phyloP scores from a whole-genome alignment of 1,140 invertebrate species.

The Glossosoma conforme region DNA sequence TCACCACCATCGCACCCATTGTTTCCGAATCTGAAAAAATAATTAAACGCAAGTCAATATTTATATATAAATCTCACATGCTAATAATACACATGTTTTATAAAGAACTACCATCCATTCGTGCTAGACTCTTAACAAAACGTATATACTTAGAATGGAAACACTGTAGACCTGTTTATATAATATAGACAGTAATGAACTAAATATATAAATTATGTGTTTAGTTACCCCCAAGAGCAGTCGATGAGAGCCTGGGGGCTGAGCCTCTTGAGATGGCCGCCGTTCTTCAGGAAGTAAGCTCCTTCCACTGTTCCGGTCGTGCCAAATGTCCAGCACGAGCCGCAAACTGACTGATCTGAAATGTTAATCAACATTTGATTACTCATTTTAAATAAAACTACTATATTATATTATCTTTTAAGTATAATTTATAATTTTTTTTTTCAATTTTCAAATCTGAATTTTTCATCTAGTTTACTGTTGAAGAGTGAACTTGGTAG shows the following conservation, averaged over 20 bases:
- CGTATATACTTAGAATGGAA: too few relatives aligned
- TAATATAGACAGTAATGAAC: too few relatives aligned
- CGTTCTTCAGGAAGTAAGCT: slow-evolving; percentile 80
- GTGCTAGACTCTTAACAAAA: too few relatives aligned
- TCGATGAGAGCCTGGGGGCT: slow-evolving; percentile 91
- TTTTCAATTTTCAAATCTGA: slow-evolving; percentile 8
- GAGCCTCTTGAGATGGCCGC: slow-evolving; percentile 71
- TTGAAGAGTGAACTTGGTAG: too few relatives aligned
- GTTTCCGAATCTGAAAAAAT: slow-evolving; percentile 65
- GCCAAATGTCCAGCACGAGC: slow-evolving; percentile 95
- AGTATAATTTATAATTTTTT: neutral
- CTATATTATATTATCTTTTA: neutral
- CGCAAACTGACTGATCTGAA: slow-evolving; percentile 90
- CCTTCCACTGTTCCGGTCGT: slow-evolving; percentile 91
- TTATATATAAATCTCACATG: neutral
- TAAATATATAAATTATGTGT: neutral
- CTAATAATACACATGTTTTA: neutral
- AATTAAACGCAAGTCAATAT: slow-evolving; percentile 5
- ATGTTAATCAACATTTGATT: too few relatives aligned
- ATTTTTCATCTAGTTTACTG: neutral
- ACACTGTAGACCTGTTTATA: too few relatives aligned
- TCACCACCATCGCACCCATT: slow-evolving; percentile 97
- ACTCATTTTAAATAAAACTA: neutral
- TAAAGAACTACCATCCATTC: neutral
- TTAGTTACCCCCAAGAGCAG: slow-evolving; percentile 82